Base-by-base conservation (phyloP, 2,888 invertebrate genomes). In the Isoperla grammatica region DNA sequence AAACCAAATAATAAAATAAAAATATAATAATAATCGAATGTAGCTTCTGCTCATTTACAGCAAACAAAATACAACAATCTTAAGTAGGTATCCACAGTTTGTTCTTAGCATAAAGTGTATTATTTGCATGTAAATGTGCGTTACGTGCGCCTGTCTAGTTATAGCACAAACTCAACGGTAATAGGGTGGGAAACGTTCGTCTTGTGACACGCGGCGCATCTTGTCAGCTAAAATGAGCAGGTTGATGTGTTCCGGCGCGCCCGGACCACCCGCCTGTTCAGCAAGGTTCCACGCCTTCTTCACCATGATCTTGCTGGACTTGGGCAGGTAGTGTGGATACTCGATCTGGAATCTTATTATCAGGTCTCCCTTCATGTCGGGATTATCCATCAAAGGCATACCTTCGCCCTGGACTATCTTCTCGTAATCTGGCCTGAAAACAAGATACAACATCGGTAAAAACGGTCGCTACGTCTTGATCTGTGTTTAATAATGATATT, bases 331-430 rank as follows among this genome's bases (percentile, higher is more conserved):
- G 59, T 71, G 68, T 8, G 84, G 84, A 71, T 80, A 83, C 61
- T 76, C 72, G 35, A 83, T 78, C 56, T 80, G 75, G 70, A 91
- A 91, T 58, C 79, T 78, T 65, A 91, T 79, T 46, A 86, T 80
- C 43, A 91, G 73, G 69, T 87, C 81, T 9, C 91, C 90, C 66
- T 79, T 83, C 40, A 80, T 79, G 54, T 79, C 80, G 46, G 79
- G 75, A 67, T 82, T 78, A 58, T 82, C 81, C 1, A 82, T 78
- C 58, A 85, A 71, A 0, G 90, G 90, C 67, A 91, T 76, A 1
- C 91, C 91, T 74, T 91, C 90, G 6, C 81, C 81, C 56, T 80
- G 78, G 0, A 91, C 77, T 0, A 84, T 69, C 72, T 88, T 90
- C 63, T 80, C 80, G 67, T 85, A 90, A 1, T 79, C 80, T 0